A percentile compares a stretch with the other conserved stretches of the same genome.
Evolutionary conservation across 2,888 invertebrate genomes (phyloP).

Genomic region (Syrphus vitripennis): DNA sequence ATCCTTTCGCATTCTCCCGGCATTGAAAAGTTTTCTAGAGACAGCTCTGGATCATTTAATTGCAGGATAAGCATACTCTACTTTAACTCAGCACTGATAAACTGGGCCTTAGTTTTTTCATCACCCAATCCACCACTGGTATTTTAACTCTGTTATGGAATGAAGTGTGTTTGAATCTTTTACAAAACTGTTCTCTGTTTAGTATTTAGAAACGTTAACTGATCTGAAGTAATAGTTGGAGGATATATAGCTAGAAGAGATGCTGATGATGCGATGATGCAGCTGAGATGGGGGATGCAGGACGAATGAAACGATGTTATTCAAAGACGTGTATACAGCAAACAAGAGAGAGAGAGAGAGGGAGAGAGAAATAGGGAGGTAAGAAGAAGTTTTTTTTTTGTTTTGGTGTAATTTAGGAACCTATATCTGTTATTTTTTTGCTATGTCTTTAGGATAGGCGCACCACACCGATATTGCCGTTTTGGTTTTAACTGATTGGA

Average conservation of each 20-base stretch:
- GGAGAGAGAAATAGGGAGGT: background rate
- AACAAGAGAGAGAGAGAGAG: background rate
- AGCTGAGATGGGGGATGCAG: background rate
- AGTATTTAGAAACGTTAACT: slow-evolving; percentile 69
- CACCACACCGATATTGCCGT: slow-evolving; percentile 68
- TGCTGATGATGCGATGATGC: background rate
- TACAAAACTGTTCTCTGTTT: slow-evolving; percentile 18
- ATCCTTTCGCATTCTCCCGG: too few species aligned
- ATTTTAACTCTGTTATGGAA: background rate
- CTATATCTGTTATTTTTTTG: slow-evolving; percentile 23
- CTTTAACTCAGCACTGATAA: too few species aligned
- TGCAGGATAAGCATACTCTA: too few species aligned
- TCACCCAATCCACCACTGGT: background rate
- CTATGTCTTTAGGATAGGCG: slow-evolving; percentile 48
- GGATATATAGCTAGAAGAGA: background rate
- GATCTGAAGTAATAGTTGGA: slow-evolving; percentile 52
- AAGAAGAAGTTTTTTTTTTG: slow-evolving; percentile 30
- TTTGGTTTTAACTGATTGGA: slow-evolving; percentile 75
- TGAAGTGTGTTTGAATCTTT: slow-evolving; percentile 16
- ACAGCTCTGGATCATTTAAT: too few species aligned
- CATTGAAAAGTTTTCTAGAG: too few species aligned
- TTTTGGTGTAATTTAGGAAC: slow-evolving; percentile 4
- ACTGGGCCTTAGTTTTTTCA: background rate
- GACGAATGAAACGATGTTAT: slow-evolving; percentile 1
- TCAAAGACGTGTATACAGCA: background rate